phyloP scores from a whole-genome alignment of 2,113 vertebrate genomes.

The Podarcis muralis region DNA sequence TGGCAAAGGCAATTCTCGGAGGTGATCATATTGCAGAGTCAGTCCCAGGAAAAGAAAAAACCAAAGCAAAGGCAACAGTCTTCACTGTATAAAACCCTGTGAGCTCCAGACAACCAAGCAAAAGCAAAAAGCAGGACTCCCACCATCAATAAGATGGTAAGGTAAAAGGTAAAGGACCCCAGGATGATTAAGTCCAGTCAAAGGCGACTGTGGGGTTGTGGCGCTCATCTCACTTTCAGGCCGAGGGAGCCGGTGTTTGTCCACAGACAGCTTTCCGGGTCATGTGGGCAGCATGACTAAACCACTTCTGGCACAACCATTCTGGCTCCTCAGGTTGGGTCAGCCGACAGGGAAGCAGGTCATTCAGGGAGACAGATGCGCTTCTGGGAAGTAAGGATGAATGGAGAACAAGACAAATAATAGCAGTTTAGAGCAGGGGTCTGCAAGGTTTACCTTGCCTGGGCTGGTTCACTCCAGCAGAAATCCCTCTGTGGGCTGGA shows the following conservation, averaged over 20 bases:
- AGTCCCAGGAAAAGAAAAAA: neutral
- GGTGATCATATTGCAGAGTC: neutral
- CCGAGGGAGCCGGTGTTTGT: too few species aligned
- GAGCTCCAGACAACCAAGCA: neutral
- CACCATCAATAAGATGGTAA: neutral
- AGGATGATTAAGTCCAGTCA: too few species aligned
- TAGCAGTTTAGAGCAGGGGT: neutral
- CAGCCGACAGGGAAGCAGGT: neutral
- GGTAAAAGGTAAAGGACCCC: too few species aligned
- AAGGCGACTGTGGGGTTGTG: too few species aligned
- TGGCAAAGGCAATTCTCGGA: neutral
- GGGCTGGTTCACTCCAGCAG: too few species aligned
- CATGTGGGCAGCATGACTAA: too few species aligned
- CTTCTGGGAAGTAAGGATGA: neutral
- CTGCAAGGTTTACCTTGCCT: too few species aligned
- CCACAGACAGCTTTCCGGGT: too few species aligned
- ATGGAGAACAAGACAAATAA: neutral
- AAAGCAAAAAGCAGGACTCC: neutral
- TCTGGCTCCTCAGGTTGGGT: neutral
- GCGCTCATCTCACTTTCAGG: too few species aligned
- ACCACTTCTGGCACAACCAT: neutral
- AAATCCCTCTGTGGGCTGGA: too few species aligned
- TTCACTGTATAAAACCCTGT: neutral
- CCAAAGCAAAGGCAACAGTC: neutral
- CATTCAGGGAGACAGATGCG: neutral